phyloP scores from a whole-genome alignment of 2,888 invertebrate species.

The Tipula helvola region DNA sequence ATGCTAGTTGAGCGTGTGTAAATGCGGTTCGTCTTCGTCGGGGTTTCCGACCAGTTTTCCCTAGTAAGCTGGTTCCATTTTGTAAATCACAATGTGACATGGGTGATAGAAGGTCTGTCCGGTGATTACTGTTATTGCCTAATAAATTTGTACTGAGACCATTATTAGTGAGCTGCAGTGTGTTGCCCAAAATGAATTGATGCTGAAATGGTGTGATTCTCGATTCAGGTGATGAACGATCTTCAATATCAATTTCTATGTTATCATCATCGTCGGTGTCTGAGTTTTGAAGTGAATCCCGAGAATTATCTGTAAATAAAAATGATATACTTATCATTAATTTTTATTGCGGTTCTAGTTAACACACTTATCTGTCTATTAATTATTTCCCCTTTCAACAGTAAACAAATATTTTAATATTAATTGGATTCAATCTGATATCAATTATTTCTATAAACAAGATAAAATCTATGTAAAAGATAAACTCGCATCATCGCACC shows the following conservation, averaged over 20 bases:
- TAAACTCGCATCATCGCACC: background rate
- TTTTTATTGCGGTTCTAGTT: background rate
- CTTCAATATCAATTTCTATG: conserved; percentile 36
- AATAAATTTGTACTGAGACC: background rate
- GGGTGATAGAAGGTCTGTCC: background rate
- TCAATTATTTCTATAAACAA: background rate
- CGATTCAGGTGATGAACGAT: conserved; percentile 33
- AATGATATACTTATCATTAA: background rate
- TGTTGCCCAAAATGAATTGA: background rate
- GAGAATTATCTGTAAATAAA: background rate
- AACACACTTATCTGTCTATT: background rate
- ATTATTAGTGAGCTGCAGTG: background rate
- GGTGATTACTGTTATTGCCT: background rate
- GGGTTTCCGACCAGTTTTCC: conserved; percentile 58
- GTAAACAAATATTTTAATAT: background rate
- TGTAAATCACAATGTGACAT: background rate
- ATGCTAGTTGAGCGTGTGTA: conserved; percentile 87
- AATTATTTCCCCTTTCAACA: background rate
- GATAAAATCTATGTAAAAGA: background rate
- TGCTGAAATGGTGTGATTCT: conserved; percentile 23
- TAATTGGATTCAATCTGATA: background rate
- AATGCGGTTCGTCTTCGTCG: conserved; percentile 80
- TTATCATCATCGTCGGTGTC: conserved; percentile 26
- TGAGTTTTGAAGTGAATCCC: background rate
- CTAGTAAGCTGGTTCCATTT: conserved; percentile 16